Conservation (phyloP, 2,797 vertebrate genomes). For the Buphagus erythrorhynchus region DNA sequence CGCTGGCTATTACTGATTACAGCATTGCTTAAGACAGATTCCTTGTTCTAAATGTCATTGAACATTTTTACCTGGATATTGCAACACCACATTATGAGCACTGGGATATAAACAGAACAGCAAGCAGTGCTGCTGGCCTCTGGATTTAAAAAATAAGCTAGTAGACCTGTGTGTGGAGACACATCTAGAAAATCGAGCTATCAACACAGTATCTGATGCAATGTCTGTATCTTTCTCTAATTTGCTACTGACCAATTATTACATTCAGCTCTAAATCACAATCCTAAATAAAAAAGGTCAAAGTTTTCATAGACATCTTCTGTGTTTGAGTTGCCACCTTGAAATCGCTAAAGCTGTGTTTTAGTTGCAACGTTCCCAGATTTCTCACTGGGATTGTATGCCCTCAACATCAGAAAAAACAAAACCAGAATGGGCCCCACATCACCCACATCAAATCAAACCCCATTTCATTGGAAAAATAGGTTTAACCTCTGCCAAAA, state of each 20-base stretch:
- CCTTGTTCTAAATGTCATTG: constrained; percentile 30
- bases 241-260: background rate
- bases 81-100: background rate
- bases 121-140: background rate
- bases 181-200: background rate
- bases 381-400: background rate
- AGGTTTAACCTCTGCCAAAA: background rate
- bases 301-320: background rate
- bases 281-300: background rate
- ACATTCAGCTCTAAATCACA: background rate
- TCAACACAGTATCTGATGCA: background rate
- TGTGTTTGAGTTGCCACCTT: background rate
- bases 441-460: background rate
- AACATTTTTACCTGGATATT: constrained; percentile 42
- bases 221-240: background rate
- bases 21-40: background rate
- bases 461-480: background rate
- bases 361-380: background rate
- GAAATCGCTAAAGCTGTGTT: background rate
- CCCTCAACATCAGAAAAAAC: background rate
- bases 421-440: background rate
- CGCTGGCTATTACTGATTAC: background rate
- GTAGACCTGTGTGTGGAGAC: background rate
- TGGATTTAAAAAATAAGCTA: background rate
- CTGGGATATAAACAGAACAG: background rate